Base-by-base conservation (phyloP, 2,797 vertebrate genomes). In the Hydrolagus colliei region DNA sequence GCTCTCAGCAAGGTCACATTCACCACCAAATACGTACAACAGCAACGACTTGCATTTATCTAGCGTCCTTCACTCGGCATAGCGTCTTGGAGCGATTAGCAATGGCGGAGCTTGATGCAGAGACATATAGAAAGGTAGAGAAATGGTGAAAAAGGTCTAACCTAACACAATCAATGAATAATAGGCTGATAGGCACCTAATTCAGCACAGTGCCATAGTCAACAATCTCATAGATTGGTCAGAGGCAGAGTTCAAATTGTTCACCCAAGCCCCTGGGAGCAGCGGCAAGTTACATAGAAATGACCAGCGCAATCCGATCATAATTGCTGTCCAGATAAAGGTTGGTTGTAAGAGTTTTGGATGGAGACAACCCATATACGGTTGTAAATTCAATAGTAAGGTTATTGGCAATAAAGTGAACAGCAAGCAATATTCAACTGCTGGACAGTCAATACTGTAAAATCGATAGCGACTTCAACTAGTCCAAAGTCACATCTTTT, bases 281-380 rank as follows among this genome's bases (percentile, higher is more conserved):
- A 84, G 79, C 65, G 41, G 63, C 68, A 84, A 84, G 79, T 84
- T 84, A 71, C 32, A 8, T 35, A 2, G 41, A 71, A 71, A 41
- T 71, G 71, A 84, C 35, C 7, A 9, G 32, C 2, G 5, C 32
- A 71, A 20, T 71, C 10, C 14, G 41, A 52, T 52, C 41, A 52
- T 52, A 52, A 52, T 52, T 52, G 41, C 41, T 6, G 41, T 52
- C 1, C 41, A 6, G 3, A 52, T 6, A 52, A 52, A 6, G 41
- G 6, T 52, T 52, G 41, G 41, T 52, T 52, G 41, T 52, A 52
- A 52, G 41, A 52, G 41, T 3, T 52, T 52, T 6, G 41, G 41
- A 52, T 52, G 41, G 41, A 52, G 41, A 52, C 41, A 6, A 52
- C 41, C 41, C 2, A 52, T 52, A 52, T 52, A 27, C 27, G 41